Evolutionary conservation across 2,888 invertebrate species (phyloP).

Genomic region (Andrena chrysosceles): DNA sequence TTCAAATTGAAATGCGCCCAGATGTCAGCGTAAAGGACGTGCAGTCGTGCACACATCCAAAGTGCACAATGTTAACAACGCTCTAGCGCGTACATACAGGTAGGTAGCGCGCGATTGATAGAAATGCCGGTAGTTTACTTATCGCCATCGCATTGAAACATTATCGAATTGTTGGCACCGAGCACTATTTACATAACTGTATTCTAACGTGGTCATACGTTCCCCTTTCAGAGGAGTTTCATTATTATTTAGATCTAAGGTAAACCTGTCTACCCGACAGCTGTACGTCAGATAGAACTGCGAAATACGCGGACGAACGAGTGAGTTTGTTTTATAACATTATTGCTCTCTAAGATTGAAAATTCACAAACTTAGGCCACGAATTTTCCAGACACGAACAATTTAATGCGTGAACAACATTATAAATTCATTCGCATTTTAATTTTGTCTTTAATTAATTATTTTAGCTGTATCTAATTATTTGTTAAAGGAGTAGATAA

Average conservation of each 20-base stretch:
- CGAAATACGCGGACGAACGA: too few relatives aligned
- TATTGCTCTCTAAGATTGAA: not conserved
- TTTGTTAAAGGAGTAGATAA: too few relatives aligned
- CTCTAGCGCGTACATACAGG: not conserved
- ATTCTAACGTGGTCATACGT: slow-evolving; percentile 11
- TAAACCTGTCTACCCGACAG: not conserved
- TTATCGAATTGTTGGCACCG: slow-evolving; percentile 28
- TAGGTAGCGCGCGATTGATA: slow-evolving; percentile 1
- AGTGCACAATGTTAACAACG: slow-evolving; percentile 16
- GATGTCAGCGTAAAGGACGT: slow-evolving; percentile 25
- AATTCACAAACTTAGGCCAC: too few relatives aligned
- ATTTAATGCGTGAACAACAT: too few relatives aligned
- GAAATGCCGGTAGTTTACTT: slow-evolving; percentile 49
- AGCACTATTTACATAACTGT: slow-evolving; percentile 17
- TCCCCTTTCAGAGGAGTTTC: not conserved
- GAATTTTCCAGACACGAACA: too few relatives aligned
- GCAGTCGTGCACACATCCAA: slow-evolving; percentile 14
- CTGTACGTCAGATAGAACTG: not conserved
- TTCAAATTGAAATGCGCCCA: slow-evolving; percentile 36
- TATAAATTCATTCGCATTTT: too few relatives aligned
- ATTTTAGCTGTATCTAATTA: too few relatives aligned
- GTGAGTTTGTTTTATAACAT: not conserved
- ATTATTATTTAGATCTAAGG: slow-evolving; percentile 2
- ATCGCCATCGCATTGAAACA: slow-evolving; percentile 32
- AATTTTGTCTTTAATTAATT: too few relatives aligned